Conservation (phyloP, 2,888 invertebrate genomes). For the Caenorhabditis virilis region DNA sequence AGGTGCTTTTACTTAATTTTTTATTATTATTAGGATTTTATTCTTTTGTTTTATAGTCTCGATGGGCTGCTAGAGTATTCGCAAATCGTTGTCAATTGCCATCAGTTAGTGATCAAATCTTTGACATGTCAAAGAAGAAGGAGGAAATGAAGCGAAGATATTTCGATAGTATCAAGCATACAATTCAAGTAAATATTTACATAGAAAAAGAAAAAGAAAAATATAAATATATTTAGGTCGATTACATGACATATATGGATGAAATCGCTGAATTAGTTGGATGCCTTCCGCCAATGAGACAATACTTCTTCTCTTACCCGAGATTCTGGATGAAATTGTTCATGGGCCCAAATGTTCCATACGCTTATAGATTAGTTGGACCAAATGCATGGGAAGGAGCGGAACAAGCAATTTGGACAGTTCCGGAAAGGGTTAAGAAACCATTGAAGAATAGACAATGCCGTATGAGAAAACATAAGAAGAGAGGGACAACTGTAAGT, state of each 20-base stretch:
- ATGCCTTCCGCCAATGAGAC: conserved; percentile 54
- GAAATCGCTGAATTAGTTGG: conserved; percentile 63
- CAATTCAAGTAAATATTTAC: too few species aligned
- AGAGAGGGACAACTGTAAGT: conserved; percentile 52
- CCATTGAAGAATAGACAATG: conserved; percentile 63
- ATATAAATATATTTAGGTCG: too few species aligned
- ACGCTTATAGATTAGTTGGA: conserved; percentile 62
- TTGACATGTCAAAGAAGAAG: conserved; percentile 54
- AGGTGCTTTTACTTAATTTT: too few species aligned
- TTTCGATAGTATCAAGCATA: conserved; percentile 62
- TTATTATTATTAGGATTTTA: too few species aligned
- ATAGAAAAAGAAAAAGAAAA: too few species aligned
- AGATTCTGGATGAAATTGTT: conserved; percentile 57
- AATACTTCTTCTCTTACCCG: conserved; percentile 53
- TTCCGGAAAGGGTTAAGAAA: conserved; percentile 58
- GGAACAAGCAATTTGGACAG: conserved; percentile 49
- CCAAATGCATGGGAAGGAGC: conserved; percentile 61
- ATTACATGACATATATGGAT: conserved; percentile 66
- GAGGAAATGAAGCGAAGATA: conserved; percentile 60
- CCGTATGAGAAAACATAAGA: conserved; percentile 57
- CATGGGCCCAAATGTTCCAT: conserved; percentile 65
- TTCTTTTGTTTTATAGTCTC: too few species aligned
- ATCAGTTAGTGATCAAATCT: conserved; percentile 29
- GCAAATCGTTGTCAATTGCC: conserved; percentile 51
- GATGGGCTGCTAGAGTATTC: conserved; percentile 62